These are phyloP conservation scores for Oncorhynchus masou DNA, from an alignment of 2,113 vertebrate species.

Conservation along the genomic window DNA sequence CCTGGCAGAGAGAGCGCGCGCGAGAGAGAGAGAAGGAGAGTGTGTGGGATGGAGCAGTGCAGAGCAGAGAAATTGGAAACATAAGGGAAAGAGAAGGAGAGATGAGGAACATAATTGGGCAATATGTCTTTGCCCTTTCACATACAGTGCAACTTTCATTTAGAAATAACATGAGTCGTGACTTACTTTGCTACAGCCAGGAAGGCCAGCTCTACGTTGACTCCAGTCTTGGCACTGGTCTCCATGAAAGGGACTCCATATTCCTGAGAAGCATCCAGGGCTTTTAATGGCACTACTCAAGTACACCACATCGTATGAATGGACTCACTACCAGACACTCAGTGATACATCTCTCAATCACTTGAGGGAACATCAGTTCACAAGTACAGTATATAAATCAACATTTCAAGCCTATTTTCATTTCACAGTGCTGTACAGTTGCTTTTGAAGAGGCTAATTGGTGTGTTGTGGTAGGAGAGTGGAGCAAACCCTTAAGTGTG, in stretches of 20 bases:
- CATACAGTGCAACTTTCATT: too few relatives aligned
- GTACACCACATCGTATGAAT: too few relatives aligned
- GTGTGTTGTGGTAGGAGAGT: neutral
- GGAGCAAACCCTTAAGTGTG: too few relatives aligned
- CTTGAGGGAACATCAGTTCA: too few relatives aligned
- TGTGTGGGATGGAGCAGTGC: constrained; percentile 54
- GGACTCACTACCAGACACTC: too few relatives aligned
- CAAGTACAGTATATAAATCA: too few relatives aligned
- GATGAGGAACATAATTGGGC: constrained; percentile 7
- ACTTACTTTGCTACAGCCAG: constrained; percentile 93
- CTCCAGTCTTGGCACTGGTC: constrained; percentile 94
- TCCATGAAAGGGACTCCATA: constrained; percentile 98
- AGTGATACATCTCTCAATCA: too few relatives aligned
- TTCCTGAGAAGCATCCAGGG: constrained; percentile 73
- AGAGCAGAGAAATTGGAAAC: constrained; percentile 48
- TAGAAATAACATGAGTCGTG: neutral
- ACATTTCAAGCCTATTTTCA: too few relatives aligned
- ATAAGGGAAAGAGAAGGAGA: constrained; percentile 14
- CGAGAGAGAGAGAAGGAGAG: too few relatives aligned
- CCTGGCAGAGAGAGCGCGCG: constrained; percentile 60
- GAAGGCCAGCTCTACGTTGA: constrained; percentile 96
- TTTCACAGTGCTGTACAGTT: neutral
- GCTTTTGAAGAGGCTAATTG: neutral
- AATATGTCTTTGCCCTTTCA: neutral
- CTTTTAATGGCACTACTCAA: too few relatives aligned